A percentile compares a stretch with the other conserved stretches of the same genome.
Conservation (phyloP, 1,140 invertebrate species). For the Trachelipus rathkii region DNA sequence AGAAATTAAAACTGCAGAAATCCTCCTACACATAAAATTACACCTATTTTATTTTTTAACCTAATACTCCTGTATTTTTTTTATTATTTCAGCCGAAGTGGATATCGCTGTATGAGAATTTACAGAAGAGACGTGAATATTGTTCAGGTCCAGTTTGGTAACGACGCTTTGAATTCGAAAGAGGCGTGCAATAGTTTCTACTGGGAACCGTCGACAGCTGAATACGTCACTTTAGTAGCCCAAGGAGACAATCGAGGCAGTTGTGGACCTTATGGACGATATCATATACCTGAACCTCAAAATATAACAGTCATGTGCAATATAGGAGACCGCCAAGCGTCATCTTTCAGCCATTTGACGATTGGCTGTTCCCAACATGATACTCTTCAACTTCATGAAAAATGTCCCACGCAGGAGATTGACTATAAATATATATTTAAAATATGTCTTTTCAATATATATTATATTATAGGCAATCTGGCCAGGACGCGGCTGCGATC, state of each 20-base stretch:
- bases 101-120: conserved; percentile 78
- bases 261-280: conserved; percentile 38
- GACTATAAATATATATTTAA: neutral
- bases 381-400: conserved; percentile 49
- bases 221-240: conserved; percentile 45
- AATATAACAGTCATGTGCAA: neutral
- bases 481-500: too few species aligned
- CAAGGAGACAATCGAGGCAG: conserved; percentile 31
- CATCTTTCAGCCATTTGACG: conserved; percentile 32
- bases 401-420: conserved; percentile 36
- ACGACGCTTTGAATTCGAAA: conserved; percentile 41
- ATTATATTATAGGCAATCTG: too few species aligned
- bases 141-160: conserved; percentile 64
- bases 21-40: too few species aligned
- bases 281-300: conserved; percentile 28
- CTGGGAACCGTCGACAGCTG: conserved; percentile 41
- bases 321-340: conserved; percentile 7
- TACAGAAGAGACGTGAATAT: conserved; percentile 72
- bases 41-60: conserved; percentile 23
- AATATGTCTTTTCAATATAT: too few species aligned
- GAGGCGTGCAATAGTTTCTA: conserved; percentile 46
- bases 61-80: neutral
- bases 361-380: conserved; percentile 30
- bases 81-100: conserved; percentile 66
- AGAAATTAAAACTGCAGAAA: too few species aligned